Base-by-base conservation (phyloP, 2,888 invertebrate genomes). In the Crocallis elinguaria region DNA sequence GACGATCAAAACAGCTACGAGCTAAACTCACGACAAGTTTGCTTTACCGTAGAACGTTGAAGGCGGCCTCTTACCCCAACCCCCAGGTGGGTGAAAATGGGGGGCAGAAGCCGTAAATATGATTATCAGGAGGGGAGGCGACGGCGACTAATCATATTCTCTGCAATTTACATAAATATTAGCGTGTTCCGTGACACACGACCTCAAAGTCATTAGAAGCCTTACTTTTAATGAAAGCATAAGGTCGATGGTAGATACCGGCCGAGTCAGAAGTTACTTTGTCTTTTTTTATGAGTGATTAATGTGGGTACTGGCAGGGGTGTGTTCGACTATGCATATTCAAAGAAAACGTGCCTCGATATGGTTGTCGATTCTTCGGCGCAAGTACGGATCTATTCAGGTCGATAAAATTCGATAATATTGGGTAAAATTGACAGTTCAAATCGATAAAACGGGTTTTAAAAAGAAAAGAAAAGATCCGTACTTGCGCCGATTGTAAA, bases 221-320 rank as follows among this genome's bases (percentile, higher is more conserved):
- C 72, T 75, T 56, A 57, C 29, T 50, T 54, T 41, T 57, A 62
- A 65, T 54, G 50, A 62, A 60, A 48, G 57, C 58, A 44, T 77
- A 71, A 77, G 74, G 77, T 25, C 46, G 86, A 88, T 85, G 82
- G 69, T 78, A 88, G 88, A 90, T 88, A 89, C 67, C 69, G 69
- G 70, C 70, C 68, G 69, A 66, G 63, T 70, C 67, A 71, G 75
- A 74, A 76, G 76, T 79, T 71, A 76, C 84, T 88, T 88, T 90
- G 90, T 92, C 92, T 90, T 92, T 90, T n/a, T 91, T 88, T 88
- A 86, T 85, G 84, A 83, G 81, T 91, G 90, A 92, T 89, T 91
- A 87, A 91, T 88, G 87, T 82, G 69, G 71, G 71, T 64, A 62
- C 65, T 60, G 60, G 69, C 66, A 64, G 66, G 71, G 71, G 39